Evolutionary conservation across 2,888 invertebrate species (phyloP), one percentile per base, ranked within the genome.

Genomic region (Apotomis betuletana): DNA sequence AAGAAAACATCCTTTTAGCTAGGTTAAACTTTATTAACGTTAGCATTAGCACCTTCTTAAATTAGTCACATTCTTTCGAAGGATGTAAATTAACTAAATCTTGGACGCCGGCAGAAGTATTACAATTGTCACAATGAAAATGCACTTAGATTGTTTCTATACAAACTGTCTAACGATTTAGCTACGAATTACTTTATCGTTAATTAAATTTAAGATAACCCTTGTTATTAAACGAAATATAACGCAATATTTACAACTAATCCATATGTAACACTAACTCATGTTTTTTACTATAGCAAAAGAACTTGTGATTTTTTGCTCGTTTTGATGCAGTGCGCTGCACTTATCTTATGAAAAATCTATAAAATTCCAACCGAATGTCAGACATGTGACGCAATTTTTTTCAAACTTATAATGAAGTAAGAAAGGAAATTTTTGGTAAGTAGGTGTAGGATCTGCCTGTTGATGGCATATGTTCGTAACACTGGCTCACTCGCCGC

Each of bases 21-120:
- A 68, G 68, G 68, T 58, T 72, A 54, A 72, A 72, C 54, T 72
- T 72, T 72, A 72, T 72, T 70, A 60, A 61, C 61, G 72, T 63
- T 72, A 72, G 67, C 72, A 72, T 63, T 72, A 72, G 67, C 72
- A 72, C 72, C 67, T 59, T 62, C 27, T 72, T 63, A 63, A 36
- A 57, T 72, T 61, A 71, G 52, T 67, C 12, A 67, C 59, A 52
- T 49, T 49, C 10, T 49, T 10, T 49, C 10, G 49, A 49, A 49
- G 10, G 49, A 9, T 6, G 8, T 44, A 44, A 44, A 4, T 5
- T 44, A 44, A 44, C 5, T 44, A 5, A 44, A 44, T 6, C 8
- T 6, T 44, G 44, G 44, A 8, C 44, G 44, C 44, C 8, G 8
- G 44, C 44, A 44, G 8, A 44, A 3, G 49, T 49, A 1, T 49